Evolutionary conservation across 2,797 vertebrate species (phyloP).

Genomic region (Sebastiscus tertius): DNA sequence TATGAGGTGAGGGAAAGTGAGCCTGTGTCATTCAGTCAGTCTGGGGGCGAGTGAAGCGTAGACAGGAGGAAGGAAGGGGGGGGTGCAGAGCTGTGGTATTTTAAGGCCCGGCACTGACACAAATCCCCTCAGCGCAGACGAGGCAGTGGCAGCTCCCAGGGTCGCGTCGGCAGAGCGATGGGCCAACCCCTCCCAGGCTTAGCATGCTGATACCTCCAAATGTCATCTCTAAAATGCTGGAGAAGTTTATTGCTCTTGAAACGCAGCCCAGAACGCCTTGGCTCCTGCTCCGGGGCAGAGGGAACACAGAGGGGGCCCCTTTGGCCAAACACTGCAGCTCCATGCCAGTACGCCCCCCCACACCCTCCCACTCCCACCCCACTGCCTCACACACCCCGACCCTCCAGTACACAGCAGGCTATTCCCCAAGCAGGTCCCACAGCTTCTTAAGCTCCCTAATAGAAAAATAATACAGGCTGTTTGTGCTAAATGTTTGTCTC

Average conservation of each 20-base stretch:
- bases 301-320: constrained; percentile 70
- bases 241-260: constrained; percentile 83
- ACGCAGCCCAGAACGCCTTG: constrained; percentile 75
- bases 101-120: constrained; percentile 73
- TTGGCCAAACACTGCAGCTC: constrained; percentile 67
- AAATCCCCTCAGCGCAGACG: constrained; percentile 68
- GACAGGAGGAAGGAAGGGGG: constrained; percentile 19
- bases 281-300: constrained; percentile 71
- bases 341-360: constrained; percentile 59
- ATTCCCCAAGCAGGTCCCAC: constrained; percentile 62
- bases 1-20: constrained; percentile 27
- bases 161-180: constrained; percentile 63
- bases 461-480: constrained; percentile 71
- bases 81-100: constrained; percentile 60
- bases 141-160: constrained; percentile 77
- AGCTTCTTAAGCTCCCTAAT: constrained; percentile 64
- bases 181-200: constrained; percentile 73
- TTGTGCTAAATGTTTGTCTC: constrained; percentile 69
- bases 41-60: constrained; percentile 42
- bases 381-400: constrained; percentile 13
- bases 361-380: background rate
- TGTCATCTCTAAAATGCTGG: constrained; percentile 79
- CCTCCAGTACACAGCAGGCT: constrained; percentile 56
- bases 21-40: constrained; percentile 53
- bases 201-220: constrained; percentile 81